Percentiles rank a stretch among this genome's conserved stretches.
phyloP scores from a whole-genome alignment of 2,113 vertebrate species.

The Carollia perspicillata region DNA sequence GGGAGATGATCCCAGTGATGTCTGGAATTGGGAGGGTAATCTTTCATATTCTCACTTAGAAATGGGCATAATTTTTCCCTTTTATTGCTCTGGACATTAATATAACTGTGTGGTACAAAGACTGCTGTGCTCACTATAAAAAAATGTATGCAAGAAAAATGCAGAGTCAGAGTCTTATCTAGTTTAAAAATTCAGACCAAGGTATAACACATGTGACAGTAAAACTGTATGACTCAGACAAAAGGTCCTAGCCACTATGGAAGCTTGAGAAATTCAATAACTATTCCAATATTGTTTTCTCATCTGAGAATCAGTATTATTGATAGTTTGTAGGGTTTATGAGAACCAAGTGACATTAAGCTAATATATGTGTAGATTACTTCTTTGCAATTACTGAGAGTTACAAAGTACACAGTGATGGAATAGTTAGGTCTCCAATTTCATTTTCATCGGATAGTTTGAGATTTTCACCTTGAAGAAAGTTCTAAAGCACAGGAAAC shows the following conservation, averaged over 20 bases:
- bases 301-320: not conserved
- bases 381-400: not conserved
- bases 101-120: not conserved
- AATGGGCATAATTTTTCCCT: not conserved
- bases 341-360: not conserved
- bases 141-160: not conserved
- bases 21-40: not conserved
- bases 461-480: not conserved
- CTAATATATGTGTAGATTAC: fast-evolving
- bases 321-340: not conserved
- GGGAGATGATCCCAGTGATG: not conserved
- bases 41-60: not conserved
- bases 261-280: not conserved
- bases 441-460: not conserved
- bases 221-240: too few relatives aligned
- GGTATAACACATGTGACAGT: not conserved
- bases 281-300: not conserved
- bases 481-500: not conserved
- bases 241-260: not conserved
- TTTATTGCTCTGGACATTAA: not conserved
- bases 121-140: not conserved
- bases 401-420: not conserved
- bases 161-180: not conserved
- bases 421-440: not conserved
- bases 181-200: not conserved